Evolutionary conservation across 2,888 invertebrate species (phyloP), one percentile per base, ranked within the genome.

Genomic region (Pharmacophagus antenor): DNA sequence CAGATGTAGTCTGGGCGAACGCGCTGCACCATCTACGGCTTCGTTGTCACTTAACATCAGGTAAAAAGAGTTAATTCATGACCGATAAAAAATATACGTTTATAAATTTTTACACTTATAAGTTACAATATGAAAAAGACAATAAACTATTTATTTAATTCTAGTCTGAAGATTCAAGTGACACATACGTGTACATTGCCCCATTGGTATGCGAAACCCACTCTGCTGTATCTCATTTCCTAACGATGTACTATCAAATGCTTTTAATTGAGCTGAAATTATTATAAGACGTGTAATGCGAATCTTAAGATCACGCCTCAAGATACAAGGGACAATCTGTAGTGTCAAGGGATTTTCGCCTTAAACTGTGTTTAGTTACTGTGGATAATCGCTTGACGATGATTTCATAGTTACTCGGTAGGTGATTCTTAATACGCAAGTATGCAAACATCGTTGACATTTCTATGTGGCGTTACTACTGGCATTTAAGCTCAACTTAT

Each of bases 191-290:
- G 54, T n/a, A n/a, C 55, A 52, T 51, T 54, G 27, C 42, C 18
- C 49, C 57, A 59, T 65, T 55, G 50, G 59, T 61, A 60, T 65
- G 61, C 65, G 20, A 57, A 65, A 48, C 44, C 48, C 50, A 27
- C n/a, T 31, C 31, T 22, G 10, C 20, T 20, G 44, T 63, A 62
- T 59, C 57, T 60, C 52, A 57, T 52, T 55, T 27, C 58, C 42
- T 18, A 20, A 49, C n/a, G 41, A 49, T 47, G 54, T 49, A 54
- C 50, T 61, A 58, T 61, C 44, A 58, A 60, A 53, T 50, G 58
- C 57, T 61, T 62, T 65, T 63, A 67, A 65, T 66, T 66, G 63
- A 62, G 55, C 47, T 55, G 62, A 61, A 63, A 63, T 65, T 67
- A 67, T 67, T 63, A 63, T 62, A 41, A 63, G 62, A 65, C 62